Conservation (phyloP, 2,113 vertebrate genomes). For the Sapayoa aenigma region DNA sequence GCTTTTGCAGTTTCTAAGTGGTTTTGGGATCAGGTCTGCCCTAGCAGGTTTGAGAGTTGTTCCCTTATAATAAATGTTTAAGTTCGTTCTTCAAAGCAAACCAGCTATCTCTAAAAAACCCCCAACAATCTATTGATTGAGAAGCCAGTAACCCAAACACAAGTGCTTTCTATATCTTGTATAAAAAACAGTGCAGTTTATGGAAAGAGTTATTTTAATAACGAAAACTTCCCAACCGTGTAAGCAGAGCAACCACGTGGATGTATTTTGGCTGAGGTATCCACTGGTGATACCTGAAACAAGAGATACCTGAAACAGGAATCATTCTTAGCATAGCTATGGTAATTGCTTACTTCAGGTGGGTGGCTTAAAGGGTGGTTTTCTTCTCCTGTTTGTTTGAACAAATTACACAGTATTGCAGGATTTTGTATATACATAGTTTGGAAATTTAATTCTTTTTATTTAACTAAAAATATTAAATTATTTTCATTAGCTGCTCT, state of each 20-base stretch:
- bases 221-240: not conserved
- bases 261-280: not conserved
- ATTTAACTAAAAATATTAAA: not conserved
- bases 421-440: not conserved
- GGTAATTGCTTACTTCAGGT: not conserved
- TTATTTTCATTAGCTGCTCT: not conserved
- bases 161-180: not conserved
- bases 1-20: not conserved
- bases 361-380: not conserved
- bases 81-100: not conserved
- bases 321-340: not conserved
- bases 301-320: not conserved
- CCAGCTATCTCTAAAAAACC: not conserved
- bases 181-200: not conserved
- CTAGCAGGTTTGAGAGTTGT: not conserved
- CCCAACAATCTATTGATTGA: not conserved
- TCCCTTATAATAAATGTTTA: not conserved
- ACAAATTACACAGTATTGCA: not conserved
- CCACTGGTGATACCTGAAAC: not conserved
- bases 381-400: not conserved
- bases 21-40: not conserved
- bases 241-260: not conserved
- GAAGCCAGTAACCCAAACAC: not conserved
- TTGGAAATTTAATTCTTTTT: accelerated
- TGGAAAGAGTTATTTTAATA: not conserved